Evolutionary conservation across 2,797 vertebrate genomes (phyloP), one percentile per base, ranked within the genome.

Genomic region (Iguana delicatissima): DNA sequence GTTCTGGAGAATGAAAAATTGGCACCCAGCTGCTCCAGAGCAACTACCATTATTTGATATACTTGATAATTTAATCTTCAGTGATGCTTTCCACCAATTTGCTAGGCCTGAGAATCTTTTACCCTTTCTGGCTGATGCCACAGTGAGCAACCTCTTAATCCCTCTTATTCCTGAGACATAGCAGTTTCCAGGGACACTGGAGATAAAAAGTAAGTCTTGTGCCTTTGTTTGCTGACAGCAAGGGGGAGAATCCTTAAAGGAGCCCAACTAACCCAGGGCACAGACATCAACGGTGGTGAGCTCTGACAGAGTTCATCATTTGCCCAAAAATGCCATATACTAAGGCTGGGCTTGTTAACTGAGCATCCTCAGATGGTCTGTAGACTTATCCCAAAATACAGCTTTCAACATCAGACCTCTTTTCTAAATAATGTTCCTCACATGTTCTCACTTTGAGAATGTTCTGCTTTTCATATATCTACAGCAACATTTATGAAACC

Each of bases 361-460:
- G 50, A 5, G 50, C 50, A 52, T 80, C 29, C 22, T 50, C 91
- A 90, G 94, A 92, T 5, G 94, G 74, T 82, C 92, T 24, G 42
- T 93, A 91, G 94, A 81, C 73, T 90, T 92, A 94, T 12, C 52
- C 89, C 85, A 93, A 94, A 85, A 88, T 94, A 93, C 90, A 20
- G 85, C 85, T 85, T 91, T 80, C 77, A 91, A 91, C 91, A 94
- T 91, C 93, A 93, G 90, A 88, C 52, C 52, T 90, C 89, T 55
- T 93, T 16, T 16, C 67, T 50, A 88, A 95, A 89, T 46, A 72
- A 82, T 80, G 91, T 62, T 80, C 6, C 91, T 92, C 95, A 95
- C 94, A 96, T 97, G 96, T 91, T 96, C 94, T 77, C 93, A 96
- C 96, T 97, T 90, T 95, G 85, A 89, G 93, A 83, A 82, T 88